phyloP scores from a whole-genome alignment of 1,140 invertebrate species.

The Drosophila rhopaloa region DNA sequence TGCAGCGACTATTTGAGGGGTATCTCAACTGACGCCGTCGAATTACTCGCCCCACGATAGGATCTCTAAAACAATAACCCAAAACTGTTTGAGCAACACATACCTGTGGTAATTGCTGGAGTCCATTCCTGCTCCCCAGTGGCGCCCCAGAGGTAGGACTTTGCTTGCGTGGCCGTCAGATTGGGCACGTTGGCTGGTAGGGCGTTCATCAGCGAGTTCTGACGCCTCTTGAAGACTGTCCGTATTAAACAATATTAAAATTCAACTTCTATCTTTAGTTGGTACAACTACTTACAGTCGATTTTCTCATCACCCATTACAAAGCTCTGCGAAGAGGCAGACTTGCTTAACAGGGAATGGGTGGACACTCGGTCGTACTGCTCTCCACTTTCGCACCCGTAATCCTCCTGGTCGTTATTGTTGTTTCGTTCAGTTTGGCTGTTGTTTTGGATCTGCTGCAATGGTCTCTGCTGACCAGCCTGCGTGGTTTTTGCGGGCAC shows the following conservation, averaged over 20 bases:
- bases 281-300: slow-evolving; percentile 57
- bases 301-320: slow-evolving; percentile 55
- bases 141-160: slow-evolving; percentile 94
- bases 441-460: slow-evolving; percentile 26
- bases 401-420: slow-evolving; percentile 66
- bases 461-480: slow-evolving; percentile 15
- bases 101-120: slow-evolving; percentile 96
- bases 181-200: slow-evolving; percentile 60
- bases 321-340: slow-evolving; percentile 50
- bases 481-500: slow-evolving; percentile 86
- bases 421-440: slow-evolving; percentile 37
- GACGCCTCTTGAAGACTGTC: slow-evolving; percentile 67
- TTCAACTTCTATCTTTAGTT: background rate
- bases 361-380: slow-evolving; percentile 70
- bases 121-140: slow-evolving; percentile 98
- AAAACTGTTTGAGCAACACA: slow-evolving; percentile 54
- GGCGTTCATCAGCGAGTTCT: slow-evolving; percentile 65
- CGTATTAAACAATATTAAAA: background rate
- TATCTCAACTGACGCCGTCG: background rate
- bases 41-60: slow-evolving; percentile 28
- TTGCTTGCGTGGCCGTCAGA: slow-evolving; percentile 85
- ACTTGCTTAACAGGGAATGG: slow-evolving; percentile 59
- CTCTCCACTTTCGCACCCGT: slow-evolving; percentile 30
- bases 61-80: slow-evolving; percentile 37
- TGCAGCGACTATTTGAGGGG: background rate